Evolutionary conservation across 2,113 vertebrate species (phyloP).

Genomic region (Nycticebus coucang): DNA sequence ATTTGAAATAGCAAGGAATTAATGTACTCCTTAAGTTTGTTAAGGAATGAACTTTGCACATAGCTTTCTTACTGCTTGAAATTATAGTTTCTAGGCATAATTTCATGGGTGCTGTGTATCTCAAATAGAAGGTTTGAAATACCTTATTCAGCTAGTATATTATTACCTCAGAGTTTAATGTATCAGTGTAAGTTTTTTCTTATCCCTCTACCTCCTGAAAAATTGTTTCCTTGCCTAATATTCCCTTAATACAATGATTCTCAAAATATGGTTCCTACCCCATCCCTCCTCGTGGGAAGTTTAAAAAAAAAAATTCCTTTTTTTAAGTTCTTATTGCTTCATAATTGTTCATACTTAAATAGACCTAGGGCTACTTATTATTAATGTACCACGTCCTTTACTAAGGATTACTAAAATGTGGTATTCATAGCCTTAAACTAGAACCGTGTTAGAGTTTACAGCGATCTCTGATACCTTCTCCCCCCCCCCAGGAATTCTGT

Average conservation of each 20-base stretch:
- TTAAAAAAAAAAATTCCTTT: not conserved
- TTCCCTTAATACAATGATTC: not conserved
- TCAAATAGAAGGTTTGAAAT: constrained; percentile 67
- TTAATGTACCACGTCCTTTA: constrained; percentile 27
- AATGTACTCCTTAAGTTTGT: not conserved
- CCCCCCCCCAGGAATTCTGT: not conserved
- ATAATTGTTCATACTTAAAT: not conserved
- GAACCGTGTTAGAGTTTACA: not conserved
- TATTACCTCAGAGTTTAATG: constrained; percentile 53
- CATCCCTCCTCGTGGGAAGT: constrained; percentile 13
- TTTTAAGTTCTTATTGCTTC: constrained; percentile 7
- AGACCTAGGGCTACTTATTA: constrained; percentile 35
- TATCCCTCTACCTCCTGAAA: not conserved
- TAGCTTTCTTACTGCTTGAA: constrained; percentile 46
- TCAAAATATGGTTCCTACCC: not conserved
- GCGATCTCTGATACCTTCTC: not conserved
- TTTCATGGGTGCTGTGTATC: not conserved
- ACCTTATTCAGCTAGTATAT: constrained; percentile 40
- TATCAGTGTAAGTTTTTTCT: constrained; percentile 38
- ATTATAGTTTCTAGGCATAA: constrained; percentile 50
- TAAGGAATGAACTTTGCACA: not conserved
- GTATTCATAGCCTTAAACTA: constrained; percentile 28
- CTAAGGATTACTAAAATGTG: constrained; percentile 40
- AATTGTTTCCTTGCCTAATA: constrained; percentile 1
- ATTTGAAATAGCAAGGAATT: constrained; percentile 36